Conservation (phyloP, 2,888 invertebrate genomes). For the Barypeithes pellucidus region DNA sequence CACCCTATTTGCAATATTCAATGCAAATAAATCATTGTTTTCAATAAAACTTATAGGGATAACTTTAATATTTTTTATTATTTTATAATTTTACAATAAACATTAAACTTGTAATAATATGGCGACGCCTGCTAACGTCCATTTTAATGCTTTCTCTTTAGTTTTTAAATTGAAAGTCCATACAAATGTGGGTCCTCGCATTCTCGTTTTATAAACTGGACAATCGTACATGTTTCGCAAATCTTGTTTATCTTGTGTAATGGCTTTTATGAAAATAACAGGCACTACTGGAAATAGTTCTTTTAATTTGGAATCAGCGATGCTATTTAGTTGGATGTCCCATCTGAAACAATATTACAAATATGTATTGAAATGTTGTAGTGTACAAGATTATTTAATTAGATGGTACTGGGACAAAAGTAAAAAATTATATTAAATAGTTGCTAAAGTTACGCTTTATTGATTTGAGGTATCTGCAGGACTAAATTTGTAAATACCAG, state of each 20-base stretch:
- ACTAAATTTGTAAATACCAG: too few species aligned
- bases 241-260: conserved; percentile 92
- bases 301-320: conserved; percentile 89
- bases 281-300: conserved; percentile 94
- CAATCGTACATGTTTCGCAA: conserved; percentile 91
- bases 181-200: conserved; percentile 92
- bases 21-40: too few species aligned
- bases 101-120: conserved; percentile 87
- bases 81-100: neutral
- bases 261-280: conserved; percentile 89
- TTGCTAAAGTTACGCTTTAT: too few species aligned
- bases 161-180: conserved; percentile 97
- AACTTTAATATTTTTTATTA: too few species aligned
- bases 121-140: conserved; percentile 95
- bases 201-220: conserved; percentile 93
- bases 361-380: neutral
- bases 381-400: too few species aligned
- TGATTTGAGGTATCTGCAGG: too few species aligned
- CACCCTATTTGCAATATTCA: too few species aligned
- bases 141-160: conserved; percentile 90
- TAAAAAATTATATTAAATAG: too few species aligned
- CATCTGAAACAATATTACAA: conserved; percentile 75
- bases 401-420: too few species aligned
- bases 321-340: conserved; percentile 85
- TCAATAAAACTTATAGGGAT: too few species aligned